These are phyloP conservation scores for Poecilia picta DNA, from an alignment of 2,797 vertebrate genomes.

Conservation along the genomic window DNA sequence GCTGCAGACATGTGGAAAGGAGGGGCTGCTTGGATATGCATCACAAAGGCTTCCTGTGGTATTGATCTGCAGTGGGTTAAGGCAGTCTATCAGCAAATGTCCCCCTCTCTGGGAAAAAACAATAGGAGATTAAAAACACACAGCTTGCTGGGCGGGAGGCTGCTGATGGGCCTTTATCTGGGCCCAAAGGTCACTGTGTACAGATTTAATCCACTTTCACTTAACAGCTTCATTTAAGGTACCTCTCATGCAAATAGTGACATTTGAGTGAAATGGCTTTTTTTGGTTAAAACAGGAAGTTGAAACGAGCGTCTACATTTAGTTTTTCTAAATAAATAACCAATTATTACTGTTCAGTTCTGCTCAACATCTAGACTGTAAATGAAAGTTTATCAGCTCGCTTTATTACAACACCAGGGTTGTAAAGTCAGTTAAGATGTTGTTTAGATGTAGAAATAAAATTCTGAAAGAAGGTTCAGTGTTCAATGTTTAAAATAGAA, in stretches of 20 bases:
- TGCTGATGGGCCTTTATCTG: conserved; percentile 79
- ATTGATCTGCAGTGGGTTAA: conserved; percentile 82
- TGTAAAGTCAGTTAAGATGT: not conserved
- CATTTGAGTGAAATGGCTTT: conserved; percentile 31
- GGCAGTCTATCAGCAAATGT: conserved; percentile 83
- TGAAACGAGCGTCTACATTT: conserved; percentile 13
- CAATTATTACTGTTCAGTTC: no score
- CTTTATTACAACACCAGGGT: not conserved
- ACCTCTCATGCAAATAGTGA: conserved; percentile 74
- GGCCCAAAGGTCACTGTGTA: conserved; percentile 79
- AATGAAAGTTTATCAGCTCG: not conserved
- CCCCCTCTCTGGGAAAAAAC: conserved; percentile 81
- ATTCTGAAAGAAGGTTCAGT: not conserved
- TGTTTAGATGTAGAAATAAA: no score
- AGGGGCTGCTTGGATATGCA: conserved; percentile 79
- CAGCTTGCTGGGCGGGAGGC: conserved; percentile 71
- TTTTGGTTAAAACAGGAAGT: not conserved
- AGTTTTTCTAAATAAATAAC: conserved; percentile 17
- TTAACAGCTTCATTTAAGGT: conserved; percentile 80
- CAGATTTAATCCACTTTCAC: conserved; percentile 83
- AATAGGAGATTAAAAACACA: conserved; percentile 81
- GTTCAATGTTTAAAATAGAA: not conserved
- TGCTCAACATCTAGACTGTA: not conserved
- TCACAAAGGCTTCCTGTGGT: conserved; percentile 84
- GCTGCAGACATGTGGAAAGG: conserved; percentile 55